Conservation (phyloP, 2,797 vertebrate species). For the Thaleichthys pacificus region DNA sequence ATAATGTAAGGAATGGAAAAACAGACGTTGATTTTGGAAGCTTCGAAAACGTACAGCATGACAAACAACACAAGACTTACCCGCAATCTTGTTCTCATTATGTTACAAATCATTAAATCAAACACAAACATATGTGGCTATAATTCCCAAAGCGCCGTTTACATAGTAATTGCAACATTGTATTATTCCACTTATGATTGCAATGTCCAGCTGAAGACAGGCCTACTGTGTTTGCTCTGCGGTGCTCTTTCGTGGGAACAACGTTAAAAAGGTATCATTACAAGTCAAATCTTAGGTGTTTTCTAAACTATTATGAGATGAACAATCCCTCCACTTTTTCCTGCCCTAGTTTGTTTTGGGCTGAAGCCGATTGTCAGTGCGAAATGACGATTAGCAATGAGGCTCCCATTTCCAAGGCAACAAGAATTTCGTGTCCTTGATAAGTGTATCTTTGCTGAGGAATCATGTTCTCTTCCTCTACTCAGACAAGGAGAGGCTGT, state of each 20-base stretch:
- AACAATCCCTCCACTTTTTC: neutral
- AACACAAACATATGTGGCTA: constrained; percentile 44
- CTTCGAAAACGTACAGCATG: constrained; percentile 11
- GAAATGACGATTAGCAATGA: neutral
- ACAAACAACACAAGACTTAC: constrained; percentile 4
- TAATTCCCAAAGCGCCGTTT: neutral
- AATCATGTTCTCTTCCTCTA: neutral
- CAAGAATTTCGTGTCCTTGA: neutral
- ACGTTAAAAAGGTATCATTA: neutral
- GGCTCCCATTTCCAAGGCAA: neutral
- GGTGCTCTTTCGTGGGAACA: neutral
- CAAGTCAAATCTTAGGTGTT: no score
- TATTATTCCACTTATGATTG: constrained; percentile 43
- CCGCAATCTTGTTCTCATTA: constrained; percentile 39
- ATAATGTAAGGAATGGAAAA: constrained; percentile 2
- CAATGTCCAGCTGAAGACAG: neutral
- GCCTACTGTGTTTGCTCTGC: neutral
- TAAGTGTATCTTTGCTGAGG: neutral
- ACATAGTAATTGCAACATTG: constrained; percentile 13
- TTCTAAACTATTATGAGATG: neutral
- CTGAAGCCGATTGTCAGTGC: no score
- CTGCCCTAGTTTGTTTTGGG: neutral
- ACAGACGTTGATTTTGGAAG: neutral
- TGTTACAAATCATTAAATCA: constrained; percentile 48
- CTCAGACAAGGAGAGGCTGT: constrained; percentile 19